phyloP scores from a whole-genome alignment of 30 jellyfish, hydroid and myxozoan species.

The Morbakka virulenta region DNA sequence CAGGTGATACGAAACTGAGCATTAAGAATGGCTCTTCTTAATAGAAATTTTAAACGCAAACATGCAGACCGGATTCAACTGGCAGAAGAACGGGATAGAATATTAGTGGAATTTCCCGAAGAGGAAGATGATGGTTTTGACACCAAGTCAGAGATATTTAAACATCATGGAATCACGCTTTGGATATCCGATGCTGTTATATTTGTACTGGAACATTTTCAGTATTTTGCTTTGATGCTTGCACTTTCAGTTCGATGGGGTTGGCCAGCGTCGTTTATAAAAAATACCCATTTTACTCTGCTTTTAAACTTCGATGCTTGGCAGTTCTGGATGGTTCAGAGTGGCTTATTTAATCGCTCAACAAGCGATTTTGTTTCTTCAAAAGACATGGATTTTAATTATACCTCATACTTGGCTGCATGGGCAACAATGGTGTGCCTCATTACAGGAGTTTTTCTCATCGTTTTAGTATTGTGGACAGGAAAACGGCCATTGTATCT shows the following conservation, averaged over 20 bases:
- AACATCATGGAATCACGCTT: conserved; percentile 64
- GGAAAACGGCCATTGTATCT: conserved; percentile 73
- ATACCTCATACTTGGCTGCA: conserved; percentile 68
- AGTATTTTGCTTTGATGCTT: conserved; percentile 71
- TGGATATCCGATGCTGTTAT: conserved; percentile 88
- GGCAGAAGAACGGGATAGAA: conserved; percentile 53
- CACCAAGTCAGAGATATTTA: conserved; percentile 45
- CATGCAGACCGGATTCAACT: conserved; percentile 75
- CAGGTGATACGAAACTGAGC: no score
- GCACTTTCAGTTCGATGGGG: conserved; percentile 97
- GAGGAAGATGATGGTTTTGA: conserved; percentile 61
- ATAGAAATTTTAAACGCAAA: conserved; percentile 60
- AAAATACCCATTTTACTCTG: conserved; percentile 68
- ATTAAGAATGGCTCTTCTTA: conserved; percentile 81
- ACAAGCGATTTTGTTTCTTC: conserved; percentile 75
- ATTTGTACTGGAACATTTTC: conserved; percentile 73
- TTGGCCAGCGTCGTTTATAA: conserved; percentile 86
- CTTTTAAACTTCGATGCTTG: conserved; percentile 78
- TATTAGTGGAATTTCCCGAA: conserved; percentile 53
- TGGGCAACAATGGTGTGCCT: conserved; percentile 74
- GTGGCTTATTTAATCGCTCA: conserved; percentile 86
- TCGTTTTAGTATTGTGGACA: conserved; percentile 54
- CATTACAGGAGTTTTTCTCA: conserved; percentile 37
- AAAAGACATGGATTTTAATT: conserved; percentile 56
- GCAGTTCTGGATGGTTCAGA: conserved; percentile 84